These are phyloP conservation scores for Syngnathus typhle DNA, from an alignment of 2,113 vertebrate species.

Conservation along the genomic window DNA sequence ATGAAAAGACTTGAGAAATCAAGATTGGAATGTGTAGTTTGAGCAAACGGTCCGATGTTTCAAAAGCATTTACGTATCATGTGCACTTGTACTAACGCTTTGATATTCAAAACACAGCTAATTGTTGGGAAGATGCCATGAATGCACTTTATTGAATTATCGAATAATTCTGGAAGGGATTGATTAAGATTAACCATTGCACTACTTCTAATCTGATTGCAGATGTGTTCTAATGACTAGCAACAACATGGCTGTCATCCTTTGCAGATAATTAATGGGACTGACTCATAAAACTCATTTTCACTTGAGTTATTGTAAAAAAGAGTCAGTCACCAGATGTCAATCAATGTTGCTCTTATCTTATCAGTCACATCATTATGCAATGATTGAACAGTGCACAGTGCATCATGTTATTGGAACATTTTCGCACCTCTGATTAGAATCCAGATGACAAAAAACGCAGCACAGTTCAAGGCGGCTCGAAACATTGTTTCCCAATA, in stretches of 20 bases:
- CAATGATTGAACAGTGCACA: neutral
- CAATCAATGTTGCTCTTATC: neutral
- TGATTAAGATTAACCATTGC: constrained; percentile 35
- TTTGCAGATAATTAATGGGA: constrained; percentile 15
- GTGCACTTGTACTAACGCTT: neutral
- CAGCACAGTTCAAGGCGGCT: too few species aligned
- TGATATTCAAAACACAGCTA: neutral
- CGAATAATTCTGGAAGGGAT: neutral
- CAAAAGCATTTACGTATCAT: constrained; percentile 3
- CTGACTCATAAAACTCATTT: neutral
- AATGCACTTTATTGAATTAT: constrained; percentile 55
- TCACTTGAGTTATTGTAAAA: neutral
- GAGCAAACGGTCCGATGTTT: neutral
- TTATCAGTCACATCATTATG: neutral
- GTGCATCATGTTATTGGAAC: too few species aligned
- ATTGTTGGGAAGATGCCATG: neutral
- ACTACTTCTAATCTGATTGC: constrained; percentile 49
- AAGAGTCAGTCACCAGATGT: neutral
- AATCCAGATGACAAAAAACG: too few species aligned
- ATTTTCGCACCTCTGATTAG: too few species aligned
- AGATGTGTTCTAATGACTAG: constrained; percentile 10
- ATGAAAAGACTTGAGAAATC: constrained; percentile 70
- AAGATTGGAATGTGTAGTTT: neutral
- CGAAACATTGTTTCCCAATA: too few species aligned
- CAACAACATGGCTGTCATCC: neutral